Percentiles rank a stretch among this genome's conserved stretches.
Conservation (phyloP, 2,888 invertebrate species). For the Teleogryllus oceanicus region DNA sequence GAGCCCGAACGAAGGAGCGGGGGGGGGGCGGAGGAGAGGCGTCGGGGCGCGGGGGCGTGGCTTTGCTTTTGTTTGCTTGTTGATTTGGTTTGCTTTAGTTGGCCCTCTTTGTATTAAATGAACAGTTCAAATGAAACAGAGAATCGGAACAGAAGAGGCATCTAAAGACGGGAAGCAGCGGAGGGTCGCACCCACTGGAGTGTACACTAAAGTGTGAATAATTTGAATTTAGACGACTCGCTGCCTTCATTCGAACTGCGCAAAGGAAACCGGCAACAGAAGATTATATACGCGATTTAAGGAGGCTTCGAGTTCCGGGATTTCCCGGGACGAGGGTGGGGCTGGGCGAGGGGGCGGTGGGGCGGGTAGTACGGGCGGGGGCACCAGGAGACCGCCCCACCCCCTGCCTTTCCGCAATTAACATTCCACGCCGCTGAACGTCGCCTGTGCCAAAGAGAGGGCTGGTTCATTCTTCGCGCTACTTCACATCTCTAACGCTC, state of each 20-base stretch:
- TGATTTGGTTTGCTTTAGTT: constrained; percentile 24
- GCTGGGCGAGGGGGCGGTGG: neutral
- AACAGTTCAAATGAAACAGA: constrained; percentile 12
- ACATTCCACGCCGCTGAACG: neutral
- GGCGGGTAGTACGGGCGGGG: neutral
- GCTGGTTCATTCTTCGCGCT: constrained; percentile 6
- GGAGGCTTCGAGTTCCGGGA: constrained; percentile 18
- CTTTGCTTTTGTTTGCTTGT: constrained; percentile 19
- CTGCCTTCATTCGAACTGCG: constrained; percentile 32
- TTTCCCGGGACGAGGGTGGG: neutral
- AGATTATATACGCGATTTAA: neutral
- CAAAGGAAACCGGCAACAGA: neutral
- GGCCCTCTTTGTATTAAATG: neutral
- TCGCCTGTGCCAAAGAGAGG: neutral
- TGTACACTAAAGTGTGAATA: constrained; percentile 37
- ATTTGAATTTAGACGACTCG: constrained; percentile 37
- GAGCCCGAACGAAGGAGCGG: neutral
- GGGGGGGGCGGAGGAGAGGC: neutral
- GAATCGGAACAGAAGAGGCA: constrained; percentile 21
- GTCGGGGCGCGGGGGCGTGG: neutral
- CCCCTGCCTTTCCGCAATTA: neutral
- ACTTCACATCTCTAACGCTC: neutral
- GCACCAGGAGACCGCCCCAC: neutral
- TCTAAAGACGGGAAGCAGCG: neutral
- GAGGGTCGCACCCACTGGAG: constrained; percentile 28